Evolutionary conservation across 2,113 vertebrate species (phyloP).

Genomic region (Eolophus roseicapilla): DNA sequence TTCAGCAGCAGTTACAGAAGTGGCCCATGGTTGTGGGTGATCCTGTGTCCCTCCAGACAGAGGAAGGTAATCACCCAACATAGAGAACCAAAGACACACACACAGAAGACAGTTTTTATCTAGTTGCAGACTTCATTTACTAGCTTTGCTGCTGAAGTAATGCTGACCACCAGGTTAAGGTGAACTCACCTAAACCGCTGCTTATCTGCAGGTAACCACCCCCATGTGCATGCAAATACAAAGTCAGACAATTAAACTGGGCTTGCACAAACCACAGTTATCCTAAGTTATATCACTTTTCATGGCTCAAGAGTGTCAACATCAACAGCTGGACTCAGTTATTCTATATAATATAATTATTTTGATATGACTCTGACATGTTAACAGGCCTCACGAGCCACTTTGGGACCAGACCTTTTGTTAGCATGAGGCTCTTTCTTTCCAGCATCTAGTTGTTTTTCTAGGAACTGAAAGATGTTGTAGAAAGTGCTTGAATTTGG

Average conservation of each 20-base stretch:
- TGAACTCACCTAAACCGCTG: background rate
- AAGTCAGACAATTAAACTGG: background rate
- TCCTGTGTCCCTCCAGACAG: background rate
- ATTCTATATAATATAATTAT: background rate
- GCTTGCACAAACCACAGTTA: background rate
- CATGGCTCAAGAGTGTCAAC: background rate
- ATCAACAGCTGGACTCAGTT: background rate
- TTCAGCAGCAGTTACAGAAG: background rate
- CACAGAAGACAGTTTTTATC: background rate
- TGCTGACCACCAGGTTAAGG: background rate
- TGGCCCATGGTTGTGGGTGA: background rate
- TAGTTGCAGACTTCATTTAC: background rate
- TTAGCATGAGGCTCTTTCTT: background rate
- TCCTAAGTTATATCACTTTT: background rate
- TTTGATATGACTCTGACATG: constrained; percentile 1
- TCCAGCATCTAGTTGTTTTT: background rate
- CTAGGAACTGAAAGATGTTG: background rate
- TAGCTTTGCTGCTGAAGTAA: background rate
- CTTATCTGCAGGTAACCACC: background rate
- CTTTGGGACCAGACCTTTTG: background rate
- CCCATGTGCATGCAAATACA: background rate
- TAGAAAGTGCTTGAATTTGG: background rate
- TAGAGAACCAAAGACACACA: background rate
- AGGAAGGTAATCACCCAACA: background rate
- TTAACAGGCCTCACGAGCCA: background rate